Evolutionary conservation across 1,140 invertebrate species (phyloP).

Genomic region (Trypoxylus dichotomus): DNA sequence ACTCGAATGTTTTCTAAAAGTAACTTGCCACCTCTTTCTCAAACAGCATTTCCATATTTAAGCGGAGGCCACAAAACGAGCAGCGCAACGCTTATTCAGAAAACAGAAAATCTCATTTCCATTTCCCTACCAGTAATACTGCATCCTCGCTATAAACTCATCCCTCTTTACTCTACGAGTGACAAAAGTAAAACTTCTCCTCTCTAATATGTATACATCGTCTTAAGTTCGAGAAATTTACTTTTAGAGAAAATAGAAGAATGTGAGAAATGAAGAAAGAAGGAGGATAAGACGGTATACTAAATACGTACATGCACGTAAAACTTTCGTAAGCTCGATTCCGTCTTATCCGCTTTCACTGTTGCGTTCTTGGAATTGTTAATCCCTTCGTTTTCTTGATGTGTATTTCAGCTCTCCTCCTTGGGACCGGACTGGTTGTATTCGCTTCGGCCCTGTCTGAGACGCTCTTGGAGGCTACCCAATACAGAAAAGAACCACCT

Average conservation of each 20-base stretch:
- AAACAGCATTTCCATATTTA: conserved; percentile 14
- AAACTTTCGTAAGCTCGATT: conserved; percentile 8
- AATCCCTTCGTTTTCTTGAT: conserved; percentile 16
- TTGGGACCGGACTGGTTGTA: conserved; percentile 65
- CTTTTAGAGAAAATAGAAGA: conserved; percentile 1
- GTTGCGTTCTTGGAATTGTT: conserved; percentile 10
- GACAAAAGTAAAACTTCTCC: conserved; percentile 21
- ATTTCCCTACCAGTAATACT: background rate
- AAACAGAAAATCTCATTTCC: conserved; percentile 25
- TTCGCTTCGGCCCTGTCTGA: conserved; percentile 66
- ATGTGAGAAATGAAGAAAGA: background rate
- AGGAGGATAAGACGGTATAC: conserved; percentile 11
- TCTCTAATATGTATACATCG: conserved; percentile 10
- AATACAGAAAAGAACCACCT: conserved; percentile 47
- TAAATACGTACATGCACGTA: conserved; percentile 6
- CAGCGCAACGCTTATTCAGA: conserved; percentile 11
- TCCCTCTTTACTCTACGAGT: background rate
- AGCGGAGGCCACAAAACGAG: conserved; percentile 10
- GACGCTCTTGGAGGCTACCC: conserved; percentile 59
- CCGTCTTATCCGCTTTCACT: conserved; percentile 7
- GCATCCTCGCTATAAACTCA: background rate
- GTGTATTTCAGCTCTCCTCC: conserved; percentile 60
- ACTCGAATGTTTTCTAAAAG: background rate
- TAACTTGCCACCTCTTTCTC: conserved; percentile 3
- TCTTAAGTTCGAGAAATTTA: conserved; percentile 18